Conservation (phyloP, 2,113 vertebrate species). For the Amblyopsis rosae region DNA sequence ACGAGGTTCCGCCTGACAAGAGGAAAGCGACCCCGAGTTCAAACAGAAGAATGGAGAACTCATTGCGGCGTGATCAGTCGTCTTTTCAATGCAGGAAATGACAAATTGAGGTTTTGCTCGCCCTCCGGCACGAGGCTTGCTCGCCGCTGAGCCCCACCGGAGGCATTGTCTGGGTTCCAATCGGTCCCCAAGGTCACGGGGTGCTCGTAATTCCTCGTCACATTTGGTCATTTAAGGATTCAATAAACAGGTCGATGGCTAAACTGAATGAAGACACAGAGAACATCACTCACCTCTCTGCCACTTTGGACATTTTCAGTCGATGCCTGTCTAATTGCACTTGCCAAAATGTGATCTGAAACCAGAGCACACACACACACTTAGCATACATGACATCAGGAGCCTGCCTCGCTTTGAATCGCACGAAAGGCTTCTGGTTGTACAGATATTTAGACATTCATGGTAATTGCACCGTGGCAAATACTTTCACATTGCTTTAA, state of each 20-base stretch:
- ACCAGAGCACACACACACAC: conserved; percentile 48
- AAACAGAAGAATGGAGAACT: conserved; percentile 17
- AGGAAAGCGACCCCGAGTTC: background rate
- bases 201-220: conserved; percentile 41
- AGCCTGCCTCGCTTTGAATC: background rate
- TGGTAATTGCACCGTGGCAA: background rate
- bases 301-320: conserved; percentile 99
- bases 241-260: conserved; percentile 64
- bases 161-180: conserved; percentile 8
- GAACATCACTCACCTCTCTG: conserved; percentile 86
- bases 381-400: background rate
- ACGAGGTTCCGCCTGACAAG: background rate
- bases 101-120: conserved; percentile 17
- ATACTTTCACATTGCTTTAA: background rate
- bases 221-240: conserved; percentile 60
- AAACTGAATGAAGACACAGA: conserved; percentile 57
- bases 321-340: conserved; percentile 96
- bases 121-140: conserved; percentile 8
- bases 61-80: conserved; percentile 9
- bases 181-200: conserved; percentile 47
- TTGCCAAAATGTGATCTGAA: conserved; percentile 98
- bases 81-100: conserved; percentile 22
- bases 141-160: conserved; percentile 15
- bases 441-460: background rate
- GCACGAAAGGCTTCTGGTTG: background rate